These are phyloP conservation scores for Eublepharis macularius DNA, from an alignment of 2,113 vertebrate species.

Conservation along the genomic window DNA sequence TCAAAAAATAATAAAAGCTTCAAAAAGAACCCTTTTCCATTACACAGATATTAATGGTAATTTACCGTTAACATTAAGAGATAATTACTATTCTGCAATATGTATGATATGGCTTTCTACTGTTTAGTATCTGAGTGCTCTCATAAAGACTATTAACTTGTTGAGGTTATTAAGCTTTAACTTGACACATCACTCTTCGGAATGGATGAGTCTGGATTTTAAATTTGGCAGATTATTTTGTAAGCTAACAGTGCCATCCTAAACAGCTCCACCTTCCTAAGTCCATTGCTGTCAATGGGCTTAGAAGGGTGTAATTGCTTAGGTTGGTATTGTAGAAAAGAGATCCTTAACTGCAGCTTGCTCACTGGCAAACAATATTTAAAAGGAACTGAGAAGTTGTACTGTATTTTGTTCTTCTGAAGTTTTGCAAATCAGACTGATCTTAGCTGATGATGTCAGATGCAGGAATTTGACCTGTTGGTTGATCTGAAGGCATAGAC, in stretches of 20 bases:
- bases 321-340: not conserved
- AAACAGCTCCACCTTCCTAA: no score
- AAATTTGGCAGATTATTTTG: not conserved
- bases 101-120: not conserved
- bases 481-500: no score
- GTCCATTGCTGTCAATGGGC: no score
- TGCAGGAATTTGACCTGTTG: no score
- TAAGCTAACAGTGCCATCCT: no score
- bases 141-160: constrained; percentile 14
- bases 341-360: not conserved
- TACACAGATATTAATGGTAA: not conserved
- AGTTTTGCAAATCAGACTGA: not conserved
- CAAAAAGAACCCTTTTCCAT: not conserved
- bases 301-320: no score
- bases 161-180: constrained; percentile 13
- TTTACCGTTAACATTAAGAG: not conserved
- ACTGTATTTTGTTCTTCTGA: not conserved
- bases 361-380: not conserved
- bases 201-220: not conserved
- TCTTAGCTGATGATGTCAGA: not conserved
- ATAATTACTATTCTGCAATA: not conserved
- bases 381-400: not conserved
- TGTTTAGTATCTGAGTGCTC: not conserved
- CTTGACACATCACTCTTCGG: not conserved
- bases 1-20: not conserved